Percentiles rank a stretch among this genome's conserved stretches.
Conservation (phyloP, 2,113 vertebrate genomes). For the Psittacara wagleri region DNA sequence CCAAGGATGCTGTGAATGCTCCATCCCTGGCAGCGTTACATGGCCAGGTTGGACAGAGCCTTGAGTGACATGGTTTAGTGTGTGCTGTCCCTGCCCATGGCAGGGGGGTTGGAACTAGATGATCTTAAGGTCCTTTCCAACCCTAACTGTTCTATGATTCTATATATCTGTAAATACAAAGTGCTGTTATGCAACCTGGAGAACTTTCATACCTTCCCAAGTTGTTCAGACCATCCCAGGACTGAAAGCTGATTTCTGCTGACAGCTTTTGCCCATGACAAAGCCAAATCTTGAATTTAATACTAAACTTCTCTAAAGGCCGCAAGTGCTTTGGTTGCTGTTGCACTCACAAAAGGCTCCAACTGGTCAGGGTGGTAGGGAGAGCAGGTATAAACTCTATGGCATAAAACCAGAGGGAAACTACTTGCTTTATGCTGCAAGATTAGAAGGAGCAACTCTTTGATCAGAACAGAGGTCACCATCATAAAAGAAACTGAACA, state of each 20-base stretch:
- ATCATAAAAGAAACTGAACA: not conserved
- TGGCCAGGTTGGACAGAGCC: not conserved
- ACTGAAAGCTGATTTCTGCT: accelerated
- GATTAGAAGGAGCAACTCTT: not conserved
- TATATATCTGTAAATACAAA: not conserved
- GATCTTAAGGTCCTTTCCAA: not conserved
- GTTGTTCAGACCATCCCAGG: not conserved
- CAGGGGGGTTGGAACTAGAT: not conserved
- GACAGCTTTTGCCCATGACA: not conserved
- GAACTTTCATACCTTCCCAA: not conserved
- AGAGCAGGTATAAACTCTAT: not conserved
- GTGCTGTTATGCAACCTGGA: not conserved
- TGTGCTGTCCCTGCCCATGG: not conserved
- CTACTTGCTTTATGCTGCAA: not conserved
- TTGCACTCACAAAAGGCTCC: not conserved
- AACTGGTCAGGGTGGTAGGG: not conserved
- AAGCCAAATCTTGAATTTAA: not conserved
- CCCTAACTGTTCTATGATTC: not conserved
- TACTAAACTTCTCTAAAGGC: not conserved
- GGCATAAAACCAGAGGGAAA: not conserved
- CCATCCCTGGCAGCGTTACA: not conserved
- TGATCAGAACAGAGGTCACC: constrained; percentile 4
- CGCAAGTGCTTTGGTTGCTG: not conserved
- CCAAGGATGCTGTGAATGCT: not conserved
- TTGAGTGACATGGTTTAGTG: not conserved